These are phyloP conservation scores for Champsocephalus gunnari DNA, from an alignment of 2,797 vertebrate genomes.

Conservation along the genomic window DNA sequence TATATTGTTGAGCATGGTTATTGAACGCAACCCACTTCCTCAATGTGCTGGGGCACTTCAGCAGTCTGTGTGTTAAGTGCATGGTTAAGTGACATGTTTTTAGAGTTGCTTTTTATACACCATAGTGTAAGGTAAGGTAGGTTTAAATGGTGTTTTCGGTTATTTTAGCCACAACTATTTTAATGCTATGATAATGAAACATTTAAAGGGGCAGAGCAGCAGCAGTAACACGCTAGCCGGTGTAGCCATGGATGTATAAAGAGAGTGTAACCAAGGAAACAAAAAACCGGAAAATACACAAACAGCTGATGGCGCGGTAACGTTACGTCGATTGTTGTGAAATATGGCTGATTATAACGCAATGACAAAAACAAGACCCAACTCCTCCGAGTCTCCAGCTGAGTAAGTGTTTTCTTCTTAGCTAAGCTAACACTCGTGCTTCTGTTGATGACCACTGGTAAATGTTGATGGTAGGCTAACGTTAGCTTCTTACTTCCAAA, in stretches of 20 bases:
- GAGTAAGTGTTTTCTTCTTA: constrained; percentile 45
- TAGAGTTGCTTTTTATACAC: background rate
- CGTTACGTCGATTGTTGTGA: no score
- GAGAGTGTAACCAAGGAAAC: constrained; percentile 49
- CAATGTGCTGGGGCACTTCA: background rate
- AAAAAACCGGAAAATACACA: background rate
- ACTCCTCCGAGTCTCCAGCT: constrained; percentile 7
- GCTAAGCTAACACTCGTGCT: background rate
- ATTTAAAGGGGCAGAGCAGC: background rate
- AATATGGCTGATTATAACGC: constrained; percentile 18
- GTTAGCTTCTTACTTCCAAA: no score
- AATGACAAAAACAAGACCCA: background rate
- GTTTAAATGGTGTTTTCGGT: background rate
- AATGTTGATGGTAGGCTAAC: background rate
- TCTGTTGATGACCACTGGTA: background rate
- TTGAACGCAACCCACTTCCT: constrained; percentile 54
- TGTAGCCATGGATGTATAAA: background rate
- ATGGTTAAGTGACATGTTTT: background rate
- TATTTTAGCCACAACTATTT: background rate
- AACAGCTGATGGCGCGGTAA: background rate
- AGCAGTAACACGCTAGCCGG: background rate
- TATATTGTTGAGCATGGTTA: background rate
- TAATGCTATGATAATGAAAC: background rate
- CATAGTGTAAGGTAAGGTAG: no score
- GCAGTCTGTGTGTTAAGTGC: background rate